Evolutionary conservation across 2,888 invertebrate genomes (phyloP).

Genomic region (Arctia plantaginis): DNA sequence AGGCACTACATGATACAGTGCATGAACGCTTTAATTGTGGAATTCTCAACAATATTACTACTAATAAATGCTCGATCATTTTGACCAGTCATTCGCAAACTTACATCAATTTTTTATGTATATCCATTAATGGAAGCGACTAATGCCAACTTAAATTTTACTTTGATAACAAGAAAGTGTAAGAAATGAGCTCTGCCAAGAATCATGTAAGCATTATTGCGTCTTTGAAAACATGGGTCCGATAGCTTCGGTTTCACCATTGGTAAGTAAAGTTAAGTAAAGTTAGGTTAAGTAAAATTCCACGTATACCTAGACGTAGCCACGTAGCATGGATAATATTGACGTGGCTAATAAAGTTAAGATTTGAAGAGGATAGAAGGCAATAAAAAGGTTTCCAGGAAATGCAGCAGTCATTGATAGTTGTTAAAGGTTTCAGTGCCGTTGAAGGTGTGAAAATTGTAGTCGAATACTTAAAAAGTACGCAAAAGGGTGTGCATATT

Average conservation of each 20-base stretch:
- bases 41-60: conserved; percentile 59
- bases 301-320: no score
- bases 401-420: not conserved
- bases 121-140: conserved; percentile 25
- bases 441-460: not conserved
- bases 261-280: no score
- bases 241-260: no score
- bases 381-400: not conserved
- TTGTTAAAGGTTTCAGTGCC: not conserved
- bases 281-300: no score
- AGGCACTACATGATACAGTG: conserved; percentile 60
- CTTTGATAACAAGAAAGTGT: not conserved
- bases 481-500: not conserved
- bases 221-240: no score
- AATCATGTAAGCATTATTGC: no score
- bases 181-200: no score
- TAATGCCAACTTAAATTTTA: not conserved
- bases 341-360: no score
- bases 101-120: conserved; percentile 34
- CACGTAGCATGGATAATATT: no score
- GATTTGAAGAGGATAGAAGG: no score
- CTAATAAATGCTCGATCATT: conserved; percentile 49
- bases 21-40: conserved; percentile 66
- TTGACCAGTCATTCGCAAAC: conserved; percentile 36
- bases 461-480: not conserved